Base-by-base conservation (phyloP, 2,888 invertebrate genomes). In the Hyposoter didymator region DNA sequence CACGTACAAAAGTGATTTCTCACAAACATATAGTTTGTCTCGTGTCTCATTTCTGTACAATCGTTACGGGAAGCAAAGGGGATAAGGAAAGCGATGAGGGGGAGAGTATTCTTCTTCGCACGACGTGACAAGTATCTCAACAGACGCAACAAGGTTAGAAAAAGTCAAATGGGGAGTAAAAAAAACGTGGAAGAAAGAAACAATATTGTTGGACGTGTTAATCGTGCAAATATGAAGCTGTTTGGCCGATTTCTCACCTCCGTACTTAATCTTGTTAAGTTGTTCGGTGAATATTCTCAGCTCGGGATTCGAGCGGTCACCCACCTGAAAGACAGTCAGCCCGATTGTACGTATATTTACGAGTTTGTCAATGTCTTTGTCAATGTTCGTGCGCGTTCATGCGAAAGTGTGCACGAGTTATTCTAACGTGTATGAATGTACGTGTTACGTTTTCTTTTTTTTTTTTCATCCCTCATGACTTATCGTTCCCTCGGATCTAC, bases 231-330 rank as follows among this genome's bases (percentile, higher is more conserved):
- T 72, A 79, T 64, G 39, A 62, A 73, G 66, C 74, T 78, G 39
- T n/a, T 35, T 39, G 72, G n/a, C 19, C 22, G 47, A 74, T 84
- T 78, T 94, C 95, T 95, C 95, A 97, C 98, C 98, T 94, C 98
- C 98, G 92, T 97, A 98, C 94, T 97, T 97, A 91, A 99, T 98
- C 94, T 97, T 97, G 93, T 98, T 97, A 94, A 99, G 95, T 94
- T 98, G 97, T 94, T 98, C 98, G 82, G 98, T 98, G 92, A 99
- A 95, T 94, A 98, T 96, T 92, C 98, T 96, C 88, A 99, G 95
- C 94, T 98, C 98, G 52, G 98, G 97, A 95, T 99, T 98, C 62
- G 98, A 98, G 90, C 97, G 95, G 94, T 98, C 98, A 78, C 99
- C 99, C 88, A 99, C 95, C 99, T 99, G 95, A 88, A 96, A 96